Percentiles rank a stretch among this genome's conserved stretches.
phyloP scores from a whole-genome alignment of 2,888 invertebrate species.

The Oeneis ivallda region DNA sequence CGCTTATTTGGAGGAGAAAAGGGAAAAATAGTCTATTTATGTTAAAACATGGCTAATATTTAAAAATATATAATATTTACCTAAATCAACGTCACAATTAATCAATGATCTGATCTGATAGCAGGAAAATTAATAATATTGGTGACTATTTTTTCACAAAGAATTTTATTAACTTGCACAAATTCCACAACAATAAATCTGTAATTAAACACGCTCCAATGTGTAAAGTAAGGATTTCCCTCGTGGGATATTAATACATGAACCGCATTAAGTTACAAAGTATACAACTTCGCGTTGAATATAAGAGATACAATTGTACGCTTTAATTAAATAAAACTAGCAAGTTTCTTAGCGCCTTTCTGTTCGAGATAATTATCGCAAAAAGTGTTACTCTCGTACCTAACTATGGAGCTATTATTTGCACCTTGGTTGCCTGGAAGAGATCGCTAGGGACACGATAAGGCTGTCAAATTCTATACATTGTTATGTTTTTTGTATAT shows the following conservation, averaged over 20 bases:
- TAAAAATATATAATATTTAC: no score
- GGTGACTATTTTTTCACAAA: neutral
- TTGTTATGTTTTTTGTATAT: no score
- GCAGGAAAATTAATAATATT: neutral
- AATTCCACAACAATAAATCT: constrained; percentile 8
- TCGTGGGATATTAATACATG: constrained; percentile 9
- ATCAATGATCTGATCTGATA: no score
- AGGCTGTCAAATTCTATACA: no score
- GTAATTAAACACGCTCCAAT: neutral
- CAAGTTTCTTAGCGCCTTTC: neutral
- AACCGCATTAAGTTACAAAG: constrained; percentile 17
- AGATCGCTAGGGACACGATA: no score
- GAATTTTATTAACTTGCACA: neutral
- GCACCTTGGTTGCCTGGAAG: no score
- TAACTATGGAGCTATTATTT: no score
- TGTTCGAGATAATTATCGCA: neutral
- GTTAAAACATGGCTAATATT: no score
- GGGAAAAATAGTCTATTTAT: no score
- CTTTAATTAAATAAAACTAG: neutral
- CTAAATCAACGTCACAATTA: no score
- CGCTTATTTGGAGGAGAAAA: no score
- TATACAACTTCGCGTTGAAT: constrained; percentile 13
- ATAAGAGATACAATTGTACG: neutral
- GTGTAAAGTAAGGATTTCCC: constrained; percentile 17
- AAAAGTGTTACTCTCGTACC: neutral